Percentiles rank a stretch among this genome's conserved stretches.
Conservation (phyloP, 2,888 invertebrate species). For the Enchytraeus crypticus region DNA sequence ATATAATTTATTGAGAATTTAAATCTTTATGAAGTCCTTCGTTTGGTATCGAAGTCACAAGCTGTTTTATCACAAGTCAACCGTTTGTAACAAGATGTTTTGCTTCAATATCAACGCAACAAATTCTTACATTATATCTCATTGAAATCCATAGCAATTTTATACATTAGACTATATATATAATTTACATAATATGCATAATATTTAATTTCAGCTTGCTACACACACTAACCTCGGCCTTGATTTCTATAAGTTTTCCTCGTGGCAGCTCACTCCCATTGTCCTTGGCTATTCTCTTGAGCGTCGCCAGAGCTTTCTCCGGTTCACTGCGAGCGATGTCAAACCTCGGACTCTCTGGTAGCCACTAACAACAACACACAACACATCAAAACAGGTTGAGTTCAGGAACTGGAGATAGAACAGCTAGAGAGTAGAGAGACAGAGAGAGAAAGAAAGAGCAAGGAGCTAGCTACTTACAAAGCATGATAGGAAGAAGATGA, state of each 20-base stretch:
- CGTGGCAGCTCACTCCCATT: constrained; percentile 80
- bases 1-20: too few species aligned
- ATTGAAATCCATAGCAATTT: too few species aligned
- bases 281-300: constrained; percentile 76
- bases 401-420: neutral
- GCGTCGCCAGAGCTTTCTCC: constrained; percentile 72
- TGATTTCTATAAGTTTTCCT: constrained; percentile 53
- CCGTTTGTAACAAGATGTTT: too few species aligned
- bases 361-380: constrained; percentile 74
- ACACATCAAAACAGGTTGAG: neutral
- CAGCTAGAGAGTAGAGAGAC: neutral
- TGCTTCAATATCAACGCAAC: too few species aligned
- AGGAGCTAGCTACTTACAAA: constrained; percentile 40
- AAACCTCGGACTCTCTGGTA: constrained; percentile 84
- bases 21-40: too few species aligned
- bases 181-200: too few species aligned
- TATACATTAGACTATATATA: too few species aligned
- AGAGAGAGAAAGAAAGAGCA: neutral
- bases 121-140: too few species aligned
- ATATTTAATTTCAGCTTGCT: too few species aligned
- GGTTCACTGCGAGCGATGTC: constrained; percentile 77
- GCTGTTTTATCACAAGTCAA: too few species aligned
- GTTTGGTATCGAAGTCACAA: too few species aligned
- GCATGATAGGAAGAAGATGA: constrained; percentile 60
- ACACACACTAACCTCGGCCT: constrained; percentile 2